Base-by-base conservation (phyloP, 2,888 invertebrate species). In the Ctenicera cuprea region DNA sequence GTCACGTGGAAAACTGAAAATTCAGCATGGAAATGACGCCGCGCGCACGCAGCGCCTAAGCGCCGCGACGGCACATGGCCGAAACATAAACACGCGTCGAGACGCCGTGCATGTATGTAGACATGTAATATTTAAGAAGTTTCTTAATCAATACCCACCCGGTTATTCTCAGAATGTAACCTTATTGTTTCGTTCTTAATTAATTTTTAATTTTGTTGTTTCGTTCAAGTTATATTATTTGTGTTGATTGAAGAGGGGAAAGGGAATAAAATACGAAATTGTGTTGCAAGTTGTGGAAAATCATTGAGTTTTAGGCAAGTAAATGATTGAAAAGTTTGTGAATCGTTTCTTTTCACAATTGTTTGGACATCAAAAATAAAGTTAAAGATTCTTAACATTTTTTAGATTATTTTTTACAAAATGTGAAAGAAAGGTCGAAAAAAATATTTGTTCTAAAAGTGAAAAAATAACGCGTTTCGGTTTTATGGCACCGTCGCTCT, bases 1-100 rank as follows among this genome's bases (percentile, higher is more conserved):
- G 73, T 78, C 78, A 76, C 76, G 75, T 76, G 77, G 43, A 64
- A 9, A 61, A 72, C 78, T 78, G 79, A 72, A 76, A 77, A 79
- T 50, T 75, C 48, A 48, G 26, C 59, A 52, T 77, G 62, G 65
- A 62, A 41, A 54, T 63, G 68, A 71, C 72, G 75, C 61, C 71
- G 74, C 74, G 76, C 76, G 75, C 76, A 71, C 77, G 76, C 76
- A 73, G 66, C 64, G 67, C 69, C 66, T 76, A 75, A 76, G 77
- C 78, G 80, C 78, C 78, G 80, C 77, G 77, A 70, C 76, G 80
- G 79, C 54, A 72, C 74, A 79, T 80, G 79, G 80, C 67, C 38
- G 77, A 79, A 80, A 73, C 74, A 74, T 65, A 67, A 73, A 69
- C 67, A 71, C 73, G 73, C 74, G 69, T 66, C 71, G 65, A 65